Conservation (phyloP, 2,113 vertebrate genomes). For the Fregata magnificens region DNA sequence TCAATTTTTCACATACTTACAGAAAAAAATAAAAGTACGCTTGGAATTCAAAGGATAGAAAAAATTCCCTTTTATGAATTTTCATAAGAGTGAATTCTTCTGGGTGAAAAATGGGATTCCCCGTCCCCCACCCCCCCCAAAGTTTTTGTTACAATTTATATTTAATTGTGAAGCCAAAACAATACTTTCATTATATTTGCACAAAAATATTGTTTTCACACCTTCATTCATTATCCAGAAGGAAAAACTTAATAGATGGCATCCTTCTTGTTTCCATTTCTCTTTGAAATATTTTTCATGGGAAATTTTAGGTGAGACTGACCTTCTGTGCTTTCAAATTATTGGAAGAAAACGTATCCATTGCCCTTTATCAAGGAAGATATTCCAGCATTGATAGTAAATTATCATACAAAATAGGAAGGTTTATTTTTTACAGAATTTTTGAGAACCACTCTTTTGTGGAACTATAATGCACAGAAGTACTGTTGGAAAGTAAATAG, state of each 20-base stretch:
- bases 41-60: background rate
- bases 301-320: background rate
- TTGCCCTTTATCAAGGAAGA: background rate
- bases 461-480: background rate
- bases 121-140: too few species aligned
- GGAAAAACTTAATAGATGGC: background rate
- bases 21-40: background rate
- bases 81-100: background rate
- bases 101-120: background rate
- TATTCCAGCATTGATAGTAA: background rate
- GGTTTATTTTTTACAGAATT: background rate
- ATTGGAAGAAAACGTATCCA: fast-evolving
- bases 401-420: background rate
- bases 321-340: background rate
- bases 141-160: background rate
- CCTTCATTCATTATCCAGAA: background rate
- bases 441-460: background rate
- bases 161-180: background rate
- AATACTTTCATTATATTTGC: background rate
- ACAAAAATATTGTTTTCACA: background rate
- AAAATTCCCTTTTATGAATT: background rate
- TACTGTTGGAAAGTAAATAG: background rate
- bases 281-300: background rate
- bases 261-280: background rate
- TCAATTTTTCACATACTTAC: background rate